A percentile compares a stretch with the other conserved stretches of the same genome.
These are phyloP conservation scores for Epicampocera succincta DNA, from an alignment of 2,888 invertebrate genomes.

Conservation along the genomic window DNA sequence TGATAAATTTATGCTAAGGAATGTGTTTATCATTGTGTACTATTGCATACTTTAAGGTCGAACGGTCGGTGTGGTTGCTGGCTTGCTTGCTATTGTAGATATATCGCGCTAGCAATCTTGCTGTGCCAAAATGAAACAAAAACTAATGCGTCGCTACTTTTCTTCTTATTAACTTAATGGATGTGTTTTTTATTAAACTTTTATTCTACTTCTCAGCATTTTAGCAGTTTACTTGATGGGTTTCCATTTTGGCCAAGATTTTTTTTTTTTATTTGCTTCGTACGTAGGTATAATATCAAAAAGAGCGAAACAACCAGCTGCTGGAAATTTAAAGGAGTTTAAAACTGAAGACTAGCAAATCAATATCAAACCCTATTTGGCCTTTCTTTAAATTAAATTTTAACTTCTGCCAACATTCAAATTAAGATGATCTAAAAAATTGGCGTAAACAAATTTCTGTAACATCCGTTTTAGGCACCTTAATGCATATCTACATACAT, in stretches of 20 bases:
- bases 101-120: constrained; percentile 48
- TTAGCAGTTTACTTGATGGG: constrained; percentile 55
- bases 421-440: no score
- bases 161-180: constrained; percentile 69
- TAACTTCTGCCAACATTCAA: no score
- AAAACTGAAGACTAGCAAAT: no score
- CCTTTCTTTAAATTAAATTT: no score
- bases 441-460: no score
- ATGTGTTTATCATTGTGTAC: constrained; percentile 61
- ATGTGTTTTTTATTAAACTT: constrained; percentile 33
- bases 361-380: no score
- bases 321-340: no score
- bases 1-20: constrained; percentile 57
- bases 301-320: no score
- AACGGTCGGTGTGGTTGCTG: constrained; percentile 51
- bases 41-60: constrained; percentile 59
- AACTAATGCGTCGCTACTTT: constrained; percentile 66
- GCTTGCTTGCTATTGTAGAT: constrained; percentile 22
- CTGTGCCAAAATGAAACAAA: constrained; percentile 68
- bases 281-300: no score
- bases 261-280: neutral
- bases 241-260: constrained; percentile 60
- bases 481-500: no score
- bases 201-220: constrained; percentile 29
- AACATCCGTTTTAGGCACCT: no score